Percentiles rank a stretch among this genome's conserved stretches.
phyloP scores from a whole-genome alignment of 1,140 invertebrate genomes.

The Apis mellifera region Amel_HAv3.1 CM009941.2:2489501-2490000 shows the following conservation, averaged over 20 bases:
- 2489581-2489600: slow-evolving; percentile 13
- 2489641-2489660: slow-evolving; percentile 44
- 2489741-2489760: slow-evolving; percentile 54
- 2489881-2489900: background rate
- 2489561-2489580: slow-evolving; percentile 22
- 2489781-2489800: slow-evolving; percentile 13
- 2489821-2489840: slow-evolving; percentile 8
- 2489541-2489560: slow-evolving; percentile 10
- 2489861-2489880: background rate
- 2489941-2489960: slow-evolving; percentile 5
- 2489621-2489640: slow-evolving; percentile 16
- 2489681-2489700: background rate
- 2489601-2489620: slow-evolving; percentile 11
- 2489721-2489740: slow-evolving; percentile 34
- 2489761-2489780: slow-evolving; percentile 51
- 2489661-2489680: slow-evolving; percentile 43
- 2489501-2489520: slow-evolving; percentile 25
- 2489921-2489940: slow-evolving; percentile 6
- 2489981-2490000: slow-evolving; percentile 62
- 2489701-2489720: slow-evolving; percentile 54
- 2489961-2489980: slow-evolving; percentile 4
- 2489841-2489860: slow-evolving; percentile 8
- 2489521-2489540: background rate
- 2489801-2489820: slow-evolving; percentile 57
- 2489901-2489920: background rate